Percentiles rank a stretch among this genome's conserved stretches.
These are phyloP conservation scores for Rhinogobio ventralis DNA, from an alignment of 2,797 vertebrate genomes.

Conservation along the genomic window DNA sequence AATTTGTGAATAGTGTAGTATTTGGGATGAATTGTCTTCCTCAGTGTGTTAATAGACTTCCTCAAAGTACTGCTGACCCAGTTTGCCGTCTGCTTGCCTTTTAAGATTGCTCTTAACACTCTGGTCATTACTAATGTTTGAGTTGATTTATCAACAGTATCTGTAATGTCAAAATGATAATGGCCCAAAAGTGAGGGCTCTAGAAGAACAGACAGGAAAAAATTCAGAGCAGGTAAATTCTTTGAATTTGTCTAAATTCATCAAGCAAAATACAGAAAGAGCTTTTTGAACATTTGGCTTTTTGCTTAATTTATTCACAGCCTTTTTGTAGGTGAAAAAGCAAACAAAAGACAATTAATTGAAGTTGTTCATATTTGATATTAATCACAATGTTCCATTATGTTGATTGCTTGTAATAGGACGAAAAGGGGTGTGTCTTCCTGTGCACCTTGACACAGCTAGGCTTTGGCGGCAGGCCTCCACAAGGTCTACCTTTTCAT, in stretches of 20 bases:
- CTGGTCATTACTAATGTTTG: conserved; percentile 97
- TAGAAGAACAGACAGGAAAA: conserved; percentile 95
- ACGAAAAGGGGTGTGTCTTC: conserved; percentile 99
- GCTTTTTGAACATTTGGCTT: conserved; percentile 88
- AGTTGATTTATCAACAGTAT: conserved; percentile 95
- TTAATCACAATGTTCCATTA: conserved; percentile 99
- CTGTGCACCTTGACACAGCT: conserved; percentile 99
- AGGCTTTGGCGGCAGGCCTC: conserved; percentile 99
- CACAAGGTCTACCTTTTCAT: conserved; percentile 99
- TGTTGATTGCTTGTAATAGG: conserved; percentile 99
- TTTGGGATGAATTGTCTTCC: conserved; percentile 53
- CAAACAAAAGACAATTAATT: conserved; percentile 76
- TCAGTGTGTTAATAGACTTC: conserved; percentile 75
- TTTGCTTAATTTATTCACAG: conserved; percentile 81
- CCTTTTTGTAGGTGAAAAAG: conserved; percentile 60
- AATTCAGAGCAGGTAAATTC: conserved; percentile 88
- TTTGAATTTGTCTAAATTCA: conserved; percentile 91
- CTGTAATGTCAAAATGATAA: conserved; percentile 82
- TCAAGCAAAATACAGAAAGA: conserved; percentile 58
- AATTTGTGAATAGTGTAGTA: conserved; percentile 26
- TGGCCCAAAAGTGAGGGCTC: conserved; percentile 92
- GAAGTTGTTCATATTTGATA: conserved; percentile 99
- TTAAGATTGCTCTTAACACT: conserved; percentile 93
- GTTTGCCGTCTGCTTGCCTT: conserved; percentile 91
- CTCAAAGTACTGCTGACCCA: conserved; percentile 93